Conservation (phyloP, 1,140 invertebrate species). For the Caenorhabditis tropicalis region DNA sequence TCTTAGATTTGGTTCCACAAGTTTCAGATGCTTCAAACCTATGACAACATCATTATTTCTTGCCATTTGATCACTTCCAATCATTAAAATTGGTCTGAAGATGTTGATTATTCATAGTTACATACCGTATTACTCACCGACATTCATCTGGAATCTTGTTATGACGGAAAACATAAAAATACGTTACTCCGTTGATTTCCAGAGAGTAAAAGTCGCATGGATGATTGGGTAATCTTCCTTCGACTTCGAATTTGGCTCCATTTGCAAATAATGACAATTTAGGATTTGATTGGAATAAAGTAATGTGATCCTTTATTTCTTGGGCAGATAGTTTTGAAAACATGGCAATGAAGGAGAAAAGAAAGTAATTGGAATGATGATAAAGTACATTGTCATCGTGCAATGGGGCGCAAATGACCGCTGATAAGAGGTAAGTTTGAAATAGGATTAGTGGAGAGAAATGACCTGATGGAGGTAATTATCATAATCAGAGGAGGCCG, state of each 20-base stretch:
- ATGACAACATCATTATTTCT: background rate
- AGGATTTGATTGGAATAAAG: background rate
- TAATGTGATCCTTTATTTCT: background rate
- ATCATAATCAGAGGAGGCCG: too few relatives aligned
- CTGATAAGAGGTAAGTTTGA: too few relatives aligned
- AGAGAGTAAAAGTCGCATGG: slow-evolving; percentile 1
- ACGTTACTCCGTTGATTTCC: background rate
- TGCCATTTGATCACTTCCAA: background rate
- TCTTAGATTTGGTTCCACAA: background rate
- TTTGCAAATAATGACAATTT: background rate
- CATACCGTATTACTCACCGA: background rate
- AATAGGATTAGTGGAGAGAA: too few relatives aligned
- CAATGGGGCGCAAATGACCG: too few relatives aligned
- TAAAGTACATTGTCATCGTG: too few relatives aligned
- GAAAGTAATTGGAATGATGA: too few relatives aligned
- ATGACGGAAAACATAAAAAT: slow-evolving; percentile 21
- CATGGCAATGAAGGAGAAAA: background rate
- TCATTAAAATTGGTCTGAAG: background rate
- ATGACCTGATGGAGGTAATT: too few relatives aligned
- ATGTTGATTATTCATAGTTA: background rate
- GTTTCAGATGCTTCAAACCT: background rate
- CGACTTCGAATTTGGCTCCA: background rate
- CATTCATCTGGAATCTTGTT: background rate
- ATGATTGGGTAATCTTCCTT: background rate
- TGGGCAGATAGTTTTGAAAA: background rate